Base-by-base conservation (phyloP, 2,888 invertebrate species). In the Schizotus pectinicornis region DNA sequence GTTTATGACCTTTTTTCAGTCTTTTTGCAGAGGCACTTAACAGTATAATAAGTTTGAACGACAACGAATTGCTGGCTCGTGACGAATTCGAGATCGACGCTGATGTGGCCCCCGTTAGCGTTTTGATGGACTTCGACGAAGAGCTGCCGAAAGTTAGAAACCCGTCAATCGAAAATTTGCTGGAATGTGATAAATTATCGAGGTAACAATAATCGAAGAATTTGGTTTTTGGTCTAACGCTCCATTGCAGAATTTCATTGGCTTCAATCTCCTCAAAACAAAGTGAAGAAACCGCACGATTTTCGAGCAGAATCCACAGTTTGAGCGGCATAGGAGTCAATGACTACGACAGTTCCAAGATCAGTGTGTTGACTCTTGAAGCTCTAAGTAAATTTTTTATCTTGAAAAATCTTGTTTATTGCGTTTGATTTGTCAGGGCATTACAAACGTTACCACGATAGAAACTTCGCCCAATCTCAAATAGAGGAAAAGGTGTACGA, bases 401-500 rank as follows among this genome's bases (percentile, higher is more conserved):
- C 2, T 1, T 11, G 14, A 37, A 12, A 42, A 42, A 14, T 31
- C 1, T 34, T 30, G 12, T 14, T 9, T 3, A 32, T 12, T n/a
- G 1, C 8, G 8, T 22, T 36, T 7, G 41, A 30, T 36, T 41
- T 67, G 64, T 35, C 43, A 77, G 77, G 67, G n/a, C 72, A 77
- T 54, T 77, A 76, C 45, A 74, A 75, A 59, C 70, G 68, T 32
- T 61, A 67, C 30, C 75, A 77, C 43, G 65, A 67, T 12, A 71
- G 72, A 46, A 75, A 74, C 50, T 78, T 75, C 46, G 64, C 65
- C 35, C 77, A 77, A 53, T 74, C 75, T 0, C 71, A 73, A 54
- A 68, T 77, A 3, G 78, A 78, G 61, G 78, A 78, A 63, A 70
- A 68, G 32, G 62, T 72, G 7, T 77, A 76, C 47, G 73, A 74